Base-by-base conservation (phyloP, 2,113 vertebrate species). In the Erythrocercus mccallii region DNA sequence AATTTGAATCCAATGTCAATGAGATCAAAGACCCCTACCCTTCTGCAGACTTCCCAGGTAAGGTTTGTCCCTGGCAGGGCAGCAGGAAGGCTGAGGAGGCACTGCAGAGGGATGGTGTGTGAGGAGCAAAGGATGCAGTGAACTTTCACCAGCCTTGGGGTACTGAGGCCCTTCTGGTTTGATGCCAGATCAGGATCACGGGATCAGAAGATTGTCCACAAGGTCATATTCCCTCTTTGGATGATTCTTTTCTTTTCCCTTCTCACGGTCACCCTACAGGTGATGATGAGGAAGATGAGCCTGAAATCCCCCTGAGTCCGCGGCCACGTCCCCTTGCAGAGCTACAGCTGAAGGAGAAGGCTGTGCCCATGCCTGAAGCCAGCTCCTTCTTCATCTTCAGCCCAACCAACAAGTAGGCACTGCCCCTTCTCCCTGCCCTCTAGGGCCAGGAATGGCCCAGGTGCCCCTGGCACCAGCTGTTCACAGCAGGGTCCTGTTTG, bases 11-110 rank as follows among this genome's bases (percentile, higher is more conserved):
- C 19, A 99, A 99, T 16, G 99, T 99, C 84, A 99, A 99, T 50
- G 99, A 99, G 97, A 98, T 99, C 77, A 99, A 99, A 96, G 99
- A 99, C 71, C 99, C 99, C 6, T 99, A 99, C 93, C 99, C 99
- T 44, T 99, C 99, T 25, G 99, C 98, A 23, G 99, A 99, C 94
- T 99, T 99, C 87, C 99, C 99, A 98, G 99, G 99, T 99, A 98
- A 96, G 81, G 2, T 17, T 44, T 84, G 51, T 33, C 44, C 44
- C 60, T 62, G 50, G n/a, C 57, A 82, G 81, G 53, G 60, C 69
- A 78, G 42, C 68, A 50, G 74, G 31, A 72, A 27, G 42, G 40
- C 23, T 58, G 68, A 58, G 48, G 37, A 21, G 37, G 22, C 24
- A 22, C 68, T 81, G 72, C 72, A 88, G 68, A 54, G 57, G 25